Conservation (phyloP, 1,140 invertebrate genomes). For the Hyphantria cunea region DNA sequence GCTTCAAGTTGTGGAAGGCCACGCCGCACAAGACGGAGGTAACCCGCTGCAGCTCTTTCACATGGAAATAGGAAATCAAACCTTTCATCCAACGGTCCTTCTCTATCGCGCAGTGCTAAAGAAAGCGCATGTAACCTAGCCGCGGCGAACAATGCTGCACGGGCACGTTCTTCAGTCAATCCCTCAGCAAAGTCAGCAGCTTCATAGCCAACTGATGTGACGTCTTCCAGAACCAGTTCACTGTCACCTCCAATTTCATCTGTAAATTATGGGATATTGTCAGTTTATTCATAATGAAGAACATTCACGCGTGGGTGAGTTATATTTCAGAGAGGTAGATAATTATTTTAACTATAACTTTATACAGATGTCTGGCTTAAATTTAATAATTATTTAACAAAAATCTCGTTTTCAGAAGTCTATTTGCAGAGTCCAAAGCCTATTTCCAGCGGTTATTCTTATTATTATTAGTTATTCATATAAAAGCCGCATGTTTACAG, state of each 20-base stretch:
- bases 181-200: conserved; percentile 86
- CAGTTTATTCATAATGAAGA: background rate
- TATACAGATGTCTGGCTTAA: too few species aligned
- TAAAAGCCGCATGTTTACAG: too few species aligned
- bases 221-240: conserved; percentile 79
- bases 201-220: conserved; percentile 72
- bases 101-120: conserved; percentile 85
- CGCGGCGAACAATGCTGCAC: conserved; percentile 86
- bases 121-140: conserved; percentile 88
- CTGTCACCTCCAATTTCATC: conserved; percentile 83
- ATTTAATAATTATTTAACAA: too few species aligned
- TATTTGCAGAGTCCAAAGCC: too few species aligned
- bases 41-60: conserved; percentile 88
- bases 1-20: conserved; percentile 87
- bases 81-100: conserved; percentile 84
- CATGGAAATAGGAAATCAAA: conserved; percentile 90
- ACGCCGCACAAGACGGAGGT: conserved; percentile 88
- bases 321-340: too few species aligned
- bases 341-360: too few species aligned
- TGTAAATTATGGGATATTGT: conserved; percentile 39
- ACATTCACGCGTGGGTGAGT: too few species aligned
- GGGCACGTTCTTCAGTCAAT: conserved; percentile 84
- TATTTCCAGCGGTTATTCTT: too few species aligned
- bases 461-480: too few species aligned
- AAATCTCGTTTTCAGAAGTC: too few species aligned